Conservation (phyloP, 2,797 vertebrate genomes). For the Pseudotriccus pelzelni region DNA sequence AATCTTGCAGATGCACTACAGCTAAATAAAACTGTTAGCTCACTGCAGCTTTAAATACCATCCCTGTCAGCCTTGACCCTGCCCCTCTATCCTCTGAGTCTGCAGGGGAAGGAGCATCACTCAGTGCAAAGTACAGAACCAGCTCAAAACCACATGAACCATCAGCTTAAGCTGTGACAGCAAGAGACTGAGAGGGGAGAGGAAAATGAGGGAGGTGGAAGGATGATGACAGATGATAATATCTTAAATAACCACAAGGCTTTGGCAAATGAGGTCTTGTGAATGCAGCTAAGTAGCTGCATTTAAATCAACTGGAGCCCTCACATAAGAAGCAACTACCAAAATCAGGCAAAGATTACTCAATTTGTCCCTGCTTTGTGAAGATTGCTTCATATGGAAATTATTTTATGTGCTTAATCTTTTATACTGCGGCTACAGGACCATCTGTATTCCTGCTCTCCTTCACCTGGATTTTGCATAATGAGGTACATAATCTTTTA, state of each 20-base stretch:
- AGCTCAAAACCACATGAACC: neutral
- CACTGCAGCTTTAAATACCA: neutral
- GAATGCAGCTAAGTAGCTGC: neutral
- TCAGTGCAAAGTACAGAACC: neutral
- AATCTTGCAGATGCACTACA: neutral
- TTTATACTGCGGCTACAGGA: neutral
- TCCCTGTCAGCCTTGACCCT: neutral
- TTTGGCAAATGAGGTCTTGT: conserved; percentile 41
- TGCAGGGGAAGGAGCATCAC: neutral
- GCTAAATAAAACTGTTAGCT: neutral
- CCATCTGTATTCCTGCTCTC: neutral
- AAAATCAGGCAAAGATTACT: conserved; percentile 32
- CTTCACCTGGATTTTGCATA: neutral
- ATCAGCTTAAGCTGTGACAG: neutral
- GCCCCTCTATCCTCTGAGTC: neutral
- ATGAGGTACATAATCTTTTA: neutral
- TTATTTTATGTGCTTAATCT: neutral
- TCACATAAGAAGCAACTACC: neutral
- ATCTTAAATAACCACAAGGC: conserved; percentile 51
- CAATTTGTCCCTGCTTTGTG: conserved; percentile 20
- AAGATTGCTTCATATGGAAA: conserved; percentile 23
- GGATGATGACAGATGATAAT: conserved; percentile 55
- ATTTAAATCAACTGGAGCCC: conserved; percentile 6
- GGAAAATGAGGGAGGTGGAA: conserved; percentile 39
- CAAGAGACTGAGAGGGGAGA: neutral